Evolutionary conservation across 2,113 vertebrate species (phyloP), one percentile per base, ranked within the genome.

Genomic region (Rhadina sibilatrix): DNA sequence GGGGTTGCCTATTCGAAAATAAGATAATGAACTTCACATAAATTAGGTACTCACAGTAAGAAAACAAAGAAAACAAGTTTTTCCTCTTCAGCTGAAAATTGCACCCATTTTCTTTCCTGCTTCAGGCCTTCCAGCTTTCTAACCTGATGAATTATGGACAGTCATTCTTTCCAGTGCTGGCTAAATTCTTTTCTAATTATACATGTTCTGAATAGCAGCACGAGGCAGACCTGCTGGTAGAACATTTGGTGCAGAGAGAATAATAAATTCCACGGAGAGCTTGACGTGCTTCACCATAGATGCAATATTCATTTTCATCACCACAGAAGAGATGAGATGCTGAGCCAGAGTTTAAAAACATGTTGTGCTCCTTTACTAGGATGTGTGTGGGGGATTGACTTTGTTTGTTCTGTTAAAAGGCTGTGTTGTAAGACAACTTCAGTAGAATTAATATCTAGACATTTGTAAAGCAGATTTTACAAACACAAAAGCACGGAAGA

Each of bases 171-270:
- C 92, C 96, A 93, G 83, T 1, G 0, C 65, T 78, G 80, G 44
- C 50, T 54, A 57, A 89, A 89, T 97, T 97, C 89, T 97, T 97
- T 93, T 96, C 92, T 95, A 97, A 97, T 98, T 97, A 97, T 92
- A 92, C 72, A 65, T 91, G 77, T 95, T 97, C 94, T 84, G 86
- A 96, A 90, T 63, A 96, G 81, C 61, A 90, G 81, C 61, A 90
- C 0, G 30, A 91, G n/a, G 30, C 89, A 97, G 95, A 96, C 50
- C 85, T 91, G 77, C 94, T 95, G 66, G 85, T 90, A 75, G 95
- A 95, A 94, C 85, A 60, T 97, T 97, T 97, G 97, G 96, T 96
- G 97, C 77, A 38, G 20, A 64, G 59, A 85, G 47, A 33, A 72
- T 82, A 90, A 97, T 96, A 97, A 97, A 97, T 97, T 96, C 97